phyloP scores from a whole-genome alignment of 2,113 vertebrate genomes.

The Gnathochromis pfefferi region DNA sequence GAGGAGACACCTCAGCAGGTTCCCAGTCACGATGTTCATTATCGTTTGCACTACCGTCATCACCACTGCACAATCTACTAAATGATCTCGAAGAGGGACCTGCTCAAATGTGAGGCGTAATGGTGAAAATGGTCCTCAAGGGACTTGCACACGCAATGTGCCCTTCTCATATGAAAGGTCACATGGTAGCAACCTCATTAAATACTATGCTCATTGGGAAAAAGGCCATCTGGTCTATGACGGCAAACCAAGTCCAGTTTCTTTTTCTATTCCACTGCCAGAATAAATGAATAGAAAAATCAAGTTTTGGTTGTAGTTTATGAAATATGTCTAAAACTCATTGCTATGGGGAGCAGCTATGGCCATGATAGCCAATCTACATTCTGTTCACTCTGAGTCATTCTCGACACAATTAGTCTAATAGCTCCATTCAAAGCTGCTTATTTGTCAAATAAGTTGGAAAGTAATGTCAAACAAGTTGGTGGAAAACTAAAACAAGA shows the following conservation, averaged over 20 bases:
- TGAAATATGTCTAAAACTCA: neutral
- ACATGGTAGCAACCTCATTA: neutral
- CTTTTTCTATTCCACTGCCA: neutral
- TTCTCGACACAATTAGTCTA: neutral
- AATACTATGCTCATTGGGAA: neutral
- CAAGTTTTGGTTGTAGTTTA: neutral
- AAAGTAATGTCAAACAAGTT: neutral
- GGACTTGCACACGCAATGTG: neutral
- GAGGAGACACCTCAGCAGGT: constrained; percentile 7
- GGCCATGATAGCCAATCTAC: neutral
- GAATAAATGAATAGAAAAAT: neutral
- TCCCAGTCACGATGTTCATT: constrained; percentile 19
- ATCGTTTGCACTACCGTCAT: constrained; percentile 27
- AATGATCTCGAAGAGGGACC: constrained; percentile 18
- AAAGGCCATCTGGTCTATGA: neutral
- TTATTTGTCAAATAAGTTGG: neutral
- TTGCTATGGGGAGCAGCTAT: neutral
- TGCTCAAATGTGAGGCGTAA: neutral
- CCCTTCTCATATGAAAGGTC: neutral
- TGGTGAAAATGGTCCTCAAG: neutral
- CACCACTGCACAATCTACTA: constrained; percentile 22
- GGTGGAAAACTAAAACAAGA: neutral
- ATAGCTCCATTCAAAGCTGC: neutral
- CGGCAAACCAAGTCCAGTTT: neutral
- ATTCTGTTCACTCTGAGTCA: neutral